Evolutionary conservation across 2,113 vertebrate species (phyloP).

Genomic region (Sula dactylatra): DNA sequence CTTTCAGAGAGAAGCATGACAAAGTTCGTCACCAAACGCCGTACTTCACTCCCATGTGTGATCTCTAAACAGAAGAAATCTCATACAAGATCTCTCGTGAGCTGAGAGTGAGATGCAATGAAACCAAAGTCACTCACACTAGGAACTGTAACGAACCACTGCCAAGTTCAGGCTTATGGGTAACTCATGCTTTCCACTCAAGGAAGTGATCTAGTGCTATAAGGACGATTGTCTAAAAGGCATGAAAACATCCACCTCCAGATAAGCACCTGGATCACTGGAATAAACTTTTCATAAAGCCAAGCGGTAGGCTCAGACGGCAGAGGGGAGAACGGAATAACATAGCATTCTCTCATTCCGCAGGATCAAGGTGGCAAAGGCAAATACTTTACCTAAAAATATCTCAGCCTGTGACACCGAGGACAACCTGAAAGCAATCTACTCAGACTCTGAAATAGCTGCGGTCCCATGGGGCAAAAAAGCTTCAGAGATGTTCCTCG

Average conservation of each 20-base stretch:
- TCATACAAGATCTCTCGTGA: not conserved
- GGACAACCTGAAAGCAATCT: not conserved
- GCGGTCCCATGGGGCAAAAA: not conserved
- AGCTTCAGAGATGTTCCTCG: not conserved
- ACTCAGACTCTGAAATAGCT: not conserved
- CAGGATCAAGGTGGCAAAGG: not conserved
- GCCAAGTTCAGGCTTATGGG: not conserved
- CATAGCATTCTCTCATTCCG: not conserved
- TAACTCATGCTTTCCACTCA: not conserved
- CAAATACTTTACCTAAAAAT: not conserved
- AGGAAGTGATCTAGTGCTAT: not conserved
- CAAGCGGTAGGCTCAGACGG: not conserved
- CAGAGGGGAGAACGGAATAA: not conserved
- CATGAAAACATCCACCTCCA: not conserved
- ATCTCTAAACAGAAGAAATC: not conserved
- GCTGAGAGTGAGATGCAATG: not conserved
- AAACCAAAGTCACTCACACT: not conserved
- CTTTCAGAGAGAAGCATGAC: not conserved
- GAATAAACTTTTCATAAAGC: not conserved
- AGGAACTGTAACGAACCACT: not conserved
- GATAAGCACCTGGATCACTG: not conserved
- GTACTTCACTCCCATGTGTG: rapidly evolving
- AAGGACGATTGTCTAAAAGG: not conserved
- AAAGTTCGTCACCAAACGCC: rapidly evolving
- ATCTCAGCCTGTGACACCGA: not conserved